A percentile compares a stretch with the other conserved stretches of the same genome.
Evolutionary conservation across 2,888 invertebrate genomes (phyloP).

Genomic region (Drosophila greeni): DNA sequence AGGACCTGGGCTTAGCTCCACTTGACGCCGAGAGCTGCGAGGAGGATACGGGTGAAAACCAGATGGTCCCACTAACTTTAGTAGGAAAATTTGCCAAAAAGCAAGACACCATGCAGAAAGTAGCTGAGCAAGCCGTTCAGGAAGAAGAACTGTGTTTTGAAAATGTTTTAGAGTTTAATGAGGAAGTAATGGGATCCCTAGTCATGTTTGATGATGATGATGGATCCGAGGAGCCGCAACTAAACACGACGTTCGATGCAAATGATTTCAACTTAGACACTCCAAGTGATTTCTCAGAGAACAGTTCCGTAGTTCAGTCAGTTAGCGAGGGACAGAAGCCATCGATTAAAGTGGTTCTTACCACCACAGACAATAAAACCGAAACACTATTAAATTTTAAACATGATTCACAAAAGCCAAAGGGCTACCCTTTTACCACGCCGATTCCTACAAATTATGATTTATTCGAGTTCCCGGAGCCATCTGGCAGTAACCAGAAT

Average conservation of each 20-base stretch:
- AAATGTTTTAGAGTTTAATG: background rate
- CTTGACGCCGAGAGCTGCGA: slow-evolving; percentile 21
- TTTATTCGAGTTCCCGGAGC: slow-evolving; percentile 15
- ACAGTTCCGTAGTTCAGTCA: slow-evolving; percentile 29
- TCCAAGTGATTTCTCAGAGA: slow-evolving; percentile 5
- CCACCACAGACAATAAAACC: slow-evolving; percentile 12
- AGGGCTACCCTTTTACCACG: slow-evolving; percentile 56
- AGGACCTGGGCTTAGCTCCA: slow-evolving; percentile 62
- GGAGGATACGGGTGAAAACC: background rate
- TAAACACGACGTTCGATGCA: slow-evolving; percentile 41
- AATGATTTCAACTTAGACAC: slow-evolving; percentile 11
- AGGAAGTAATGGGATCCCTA: slow-evolving; percentile 65
- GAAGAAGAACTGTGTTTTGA: background rate
- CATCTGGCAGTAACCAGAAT: background rate
- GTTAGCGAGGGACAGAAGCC: slow-evolving; percentile 1
- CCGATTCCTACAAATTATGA: slow-evolving; percentile 53
- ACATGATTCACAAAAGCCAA: background rate
- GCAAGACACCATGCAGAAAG: background rate
- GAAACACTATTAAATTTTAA: slow-evolving; percentile 21
- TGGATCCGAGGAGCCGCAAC: slow-evolving; percentile 1
- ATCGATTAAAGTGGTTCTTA: slow-evolving; percentile 25
- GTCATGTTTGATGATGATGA: slow-evolving; percentile 54
- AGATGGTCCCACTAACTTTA: background rate
- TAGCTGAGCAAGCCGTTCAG: background rate
- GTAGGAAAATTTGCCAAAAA: background rate